Evolutionary conservation across 92 coral and sea anemone species (phyloP).

Genomic region (Zoanthus sociatus): DNA sequence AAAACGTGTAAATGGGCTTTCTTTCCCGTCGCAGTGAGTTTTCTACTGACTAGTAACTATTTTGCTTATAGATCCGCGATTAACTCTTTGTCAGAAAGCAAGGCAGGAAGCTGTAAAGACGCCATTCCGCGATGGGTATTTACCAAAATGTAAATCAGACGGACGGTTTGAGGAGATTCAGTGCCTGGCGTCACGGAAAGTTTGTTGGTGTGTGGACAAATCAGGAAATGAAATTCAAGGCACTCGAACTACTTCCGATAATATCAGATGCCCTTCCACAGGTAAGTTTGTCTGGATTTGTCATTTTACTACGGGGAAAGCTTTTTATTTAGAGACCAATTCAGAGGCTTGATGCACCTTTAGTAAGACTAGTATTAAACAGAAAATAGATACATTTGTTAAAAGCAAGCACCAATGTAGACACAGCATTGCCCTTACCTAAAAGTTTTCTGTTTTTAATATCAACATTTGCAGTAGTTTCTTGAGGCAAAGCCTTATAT

Average conservation of each 20-base stretch:
- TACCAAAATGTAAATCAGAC: conserved; percentile 79
- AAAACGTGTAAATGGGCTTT: too few species aligned
- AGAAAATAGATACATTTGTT: too few species aligned
- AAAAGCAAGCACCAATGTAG: too few species aligned
- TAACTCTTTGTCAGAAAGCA: conserved; percentile 77
- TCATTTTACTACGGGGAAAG: background rate
- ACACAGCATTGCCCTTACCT: too few species aligned
- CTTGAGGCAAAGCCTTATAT: too few species aligned
- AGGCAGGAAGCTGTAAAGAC: conserved; percentile 69
- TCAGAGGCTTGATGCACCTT: too few species aligned
- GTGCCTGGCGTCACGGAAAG: conserved; percentile 73
- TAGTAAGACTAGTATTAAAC: too few species aligned
- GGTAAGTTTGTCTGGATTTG: conserved; percentile 45
- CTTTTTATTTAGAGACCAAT: background rate
- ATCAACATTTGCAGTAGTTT: too few species aligned
- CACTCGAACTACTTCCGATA: conserved; percentile 67
- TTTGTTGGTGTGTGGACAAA: conserved; percentile 91
- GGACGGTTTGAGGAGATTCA: conserved; percentile 86
- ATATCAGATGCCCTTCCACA: conserved; percentile 69
- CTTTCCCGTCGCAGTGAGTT: too few species aligned
- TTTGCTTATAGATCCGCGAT: conserved; percentile 49
- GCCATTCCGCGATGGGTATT: conserved; percentile 65
- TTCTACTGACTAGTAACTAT: background rate
- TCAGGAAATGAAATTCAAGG: conserved; percentile 88
- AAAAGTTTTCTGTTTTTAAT: too few species aligned